Conservation (phyloP, 2,797 vertebrate species). For the Enteromius radiatus region DNA sequence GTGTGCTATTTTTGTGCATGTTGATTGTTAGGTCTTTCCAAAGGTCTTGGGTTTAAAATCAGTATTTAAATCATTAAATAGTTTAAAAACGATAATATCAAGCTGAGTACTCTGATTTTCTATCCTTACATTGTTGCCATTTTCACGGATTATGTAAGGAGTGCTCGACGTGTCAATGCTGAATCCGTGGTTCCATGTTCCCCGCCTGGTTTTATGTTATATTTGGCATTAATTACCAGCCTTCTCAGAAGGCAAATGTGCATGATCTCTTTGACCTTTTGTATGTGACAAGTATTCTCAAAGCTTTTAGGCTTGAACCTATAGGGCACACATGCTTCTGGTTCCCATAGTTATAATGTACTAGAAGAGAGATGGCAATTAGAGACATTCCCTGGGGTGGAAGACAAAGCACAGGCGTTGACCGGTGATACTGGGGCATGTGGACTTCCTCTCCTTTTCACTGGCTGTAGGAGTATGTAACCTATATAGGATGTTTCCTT, state of each 20-base stretch:
- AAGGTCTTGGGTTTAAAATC: background rate
- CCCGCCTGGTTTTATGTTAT: conserved; percentile 14
- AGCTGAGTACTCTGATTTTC: background rate
- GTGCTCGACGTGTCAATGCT: background rate
- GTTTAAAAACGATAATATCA: background rate
- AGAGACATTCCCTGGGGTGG: conserved; percentile 1
- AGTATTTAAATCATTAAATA: background rate
- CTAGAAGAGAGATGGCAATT: conserved; percentile 16
- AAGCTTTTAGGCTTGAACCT: conserved; percentile 30
- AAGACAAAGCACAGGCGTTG: conserved; percentile 3
- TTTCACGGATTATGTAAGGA: conserved; percentile 9
- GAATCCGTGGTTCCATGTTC: background rate
- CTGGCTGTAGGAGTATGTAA: too few species aligned
- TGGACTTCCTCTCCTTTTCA: background rate
- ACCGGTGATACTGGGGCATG: background rate
- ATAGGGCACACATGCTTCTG: conserved; percentile 9
- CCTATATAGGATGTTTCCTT: background rate
- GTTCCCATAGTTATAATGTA: conserved; percentile 22
- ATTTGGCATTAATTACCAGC: conserved; percentile 21
- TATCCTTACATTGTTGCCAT: background rate
- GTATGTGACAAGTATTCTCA: conserved; percentile 27
- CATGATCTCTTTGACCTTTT: conserved; percentile 36
- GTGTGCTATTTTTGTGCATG: background rate
- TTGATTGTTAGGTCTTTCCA: background rate
- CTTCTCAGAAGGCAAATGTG: conserved; percentile 42